These are phyloP conservation scores for Cyanistes caeruleus DNA, from an alignment of 2,113 vertebrate species.

Conservation along the genomic window DNA sequence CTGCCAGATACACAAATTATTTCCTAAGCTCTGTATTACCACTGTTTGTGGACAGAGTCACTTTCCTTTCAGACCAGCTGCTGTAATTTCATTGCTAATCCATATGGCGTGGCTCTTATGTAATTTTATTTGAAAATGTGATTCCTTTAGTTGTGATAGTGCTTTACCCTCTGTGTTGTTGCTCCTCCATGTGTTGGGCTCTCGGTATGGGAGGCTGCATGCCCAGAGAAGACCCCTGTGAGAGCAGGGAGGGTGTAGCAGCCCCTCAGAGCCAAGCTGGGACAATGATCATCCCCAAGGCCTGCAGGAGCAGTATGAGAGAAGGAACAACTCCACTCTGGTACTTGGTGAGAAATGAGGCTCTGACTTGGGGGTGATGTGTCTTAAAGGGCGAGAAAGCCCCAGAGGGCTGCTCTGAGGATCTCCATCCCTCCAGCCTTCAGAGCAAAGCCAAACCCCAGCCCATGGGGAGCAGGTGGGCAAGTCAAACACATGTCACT, in stretches of 20 bases:
- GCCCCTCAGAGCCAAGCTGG: not conserved
- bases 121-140: not conserved
- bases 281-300: rapidly evolving
- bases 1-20: not conserved
- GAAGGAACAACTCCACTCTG: not conserved
- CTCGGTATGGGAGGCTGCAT: not conserved
- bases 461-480: not conserved
- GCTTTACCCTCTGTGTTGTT: not conserved
- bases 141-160: not conserved
- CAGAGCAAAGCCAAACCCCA: not conserved
- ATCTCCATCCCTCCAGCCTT: not conserved
- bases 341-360: not conserved
- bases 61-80: not conserved
- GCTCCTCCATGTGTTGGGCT: not conserved
- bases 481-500: rapidly evolving
- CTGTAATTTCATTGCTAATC: not conserved
- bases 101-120: not conserved
- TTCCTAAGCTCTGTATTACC: not conserved
- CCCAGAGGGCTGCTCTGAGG: not conserved
- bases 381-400: not conserved
- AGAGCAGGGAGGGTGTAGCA: not conserved
- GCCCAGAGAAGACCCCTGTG: not conserved
- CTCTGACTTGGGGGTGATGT: rapidly evolving
- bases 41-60: not conserved
- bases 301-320: not conserved